These are phyloP conservation scores for Triplophysa tibetana DNA, from an alignment of 2,113 vertebrate species.

Conservation along the genomic window DNA sequence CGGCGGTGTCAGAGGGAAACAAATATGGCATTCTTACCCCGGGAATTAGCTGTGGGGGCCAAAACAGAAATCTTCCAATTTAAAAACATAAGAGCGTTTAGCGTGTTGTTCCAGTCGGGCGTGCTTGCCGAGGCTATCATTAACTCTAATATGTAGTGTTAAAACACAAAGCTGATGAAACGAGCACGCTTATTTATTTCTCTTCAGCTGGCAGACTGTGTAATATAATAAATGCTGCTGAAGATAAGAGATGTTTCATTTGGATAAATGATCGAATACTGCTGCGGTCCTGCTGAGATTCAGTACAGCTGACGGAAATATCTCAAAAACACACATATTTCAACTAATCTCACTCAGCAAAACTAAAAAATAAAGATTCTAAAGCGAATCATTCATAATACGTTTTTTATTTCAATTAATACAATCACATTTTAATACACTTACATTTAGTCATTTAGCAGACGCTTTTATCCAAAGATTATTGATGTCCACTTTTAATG, in stretches of 20 bases:
- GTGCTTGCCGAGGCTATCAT: conserved; percentile 17
- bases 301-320: not conserved
- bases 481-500: too few species aligned
- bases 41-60: conserved; percentile 23
- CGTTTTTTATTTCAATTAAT: too few species aligned
- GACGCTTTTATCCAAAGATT: too few species aligned
- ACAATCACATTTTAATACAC: too few species aligned
- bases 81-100: conserved; percentile 15
- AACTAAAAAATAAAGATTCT: too few species aligned
- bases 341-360: too few species aligned
- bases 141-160: conserved; percentile 33
- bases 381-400: too few species aligned
- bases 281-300: not conserved
- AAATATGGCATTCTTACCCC: conserved; percentile 13
- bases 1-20: not conserved
- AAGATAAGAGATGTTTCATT: conserved; percentile 13
- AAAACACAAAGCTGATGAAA: conserved; percentile 39
- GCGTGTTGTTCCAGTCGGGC: conserved; percentile 9
- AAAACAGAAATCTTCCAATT: conserved; percentile 33
- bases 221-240: conserved; percentile 17
- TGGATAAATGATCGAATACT: conserved; percentile 1
- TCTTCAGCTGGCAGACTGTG: conserved; percentile 18
- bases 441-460: too few species aligned
- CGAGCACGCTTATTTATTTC: conserved; percentile 9
- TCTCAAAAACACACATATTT: too few species aligned